Evolutionary conservation across 2,113 vertebrate species (phyloP), one percentile per base, ranked within the genome.

Genomic region (Canis aureus): DNA sequence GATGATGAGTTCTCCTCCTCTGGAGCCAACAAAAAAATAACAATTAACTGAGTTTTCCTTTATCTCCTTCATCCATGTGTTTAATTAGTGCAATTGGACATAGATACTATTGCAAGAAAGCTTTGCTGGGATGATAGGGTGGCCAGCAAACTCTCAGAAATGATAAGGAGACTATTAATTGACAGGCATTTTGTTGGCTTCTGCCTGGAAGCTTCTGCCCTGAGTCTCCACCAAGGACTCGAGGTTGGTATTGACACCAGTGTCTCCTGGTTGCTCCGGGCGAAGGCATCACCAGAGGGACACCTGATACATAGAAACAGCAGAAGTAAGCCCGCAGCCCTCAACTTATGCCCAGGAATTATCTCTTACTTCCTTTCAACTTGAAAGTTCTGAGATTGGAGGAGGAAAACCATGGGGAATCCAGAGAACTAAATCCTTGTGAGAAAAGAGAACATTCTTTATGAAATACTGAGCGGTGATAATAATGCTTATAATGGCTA

Each of bases 341-440:
- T 95, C 49, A 55, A 9, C 57, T 95, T 69, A 62, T 3, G 5
- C 19, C 85, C 71, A 82, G 78, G 60, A 93, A 55, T 76, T 91
- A 74, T 67, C 95, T 88, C 73, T 91, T 43, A 35, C 76, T 97
- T 96, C 66, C 64, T 89, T 51, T 97, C 35, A 94, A 89, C 90
- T 57, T 66, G 25, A 57, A 90, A 79, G 67, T 86, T 87, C 86
- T 95, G 57, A 90, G 81, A 95, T 76, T 32, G 19, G 29, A 43
- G 85, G 49, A 92, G 43, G 66, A 79, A 95, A 79, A 64, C 86
- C 43, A 7, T 87, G 20, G 55, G 86, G 82, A 85, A 38, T 71
- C 35, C 25, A 81, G 62, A 96, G 95, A 92, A 95, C 92, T 59
- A 89, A 90, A 92, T 84, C 86, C 57, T 96, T 94, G 67, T 90